Evolutionary conservation across 2,888 invertebrate genomes (phyloP), one percentile per base, ranked within the genome.

Genomic region (Rhagonycha fulva): DNA sequence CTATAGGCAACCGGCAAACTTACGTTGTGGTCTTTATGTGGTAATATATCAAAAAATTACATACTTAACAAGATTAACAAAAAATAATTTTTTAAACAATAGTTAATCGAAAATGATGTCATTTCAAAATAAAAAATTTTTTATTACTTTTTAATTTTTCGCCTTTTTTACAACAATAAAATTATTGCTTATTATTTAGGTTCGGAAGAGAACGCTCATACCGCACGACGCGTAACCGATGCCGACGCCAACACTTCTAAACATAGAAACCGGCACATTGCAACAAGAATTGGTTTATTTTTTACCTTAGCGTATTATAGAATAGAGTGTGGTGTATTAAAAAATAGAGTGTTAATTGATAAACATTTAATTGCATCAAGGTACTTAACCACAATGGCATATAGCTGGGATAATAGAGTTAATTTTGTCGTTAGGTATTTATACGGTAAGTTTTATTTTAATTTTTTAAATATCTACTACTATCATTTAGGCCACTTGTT

Each of bases 391-490:
- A 61, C n/a, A 75, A 95, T 95, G 95, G 94, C 94, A 76, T 94
- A 94, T 89, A 91, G 92, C 85, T 95, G 95, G 95, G 94, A 95
- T 86, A 95, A 93, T 88, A 91, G 95, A 86, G 95, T 95, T 80
- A 92, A 91, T 85, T 95, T 95, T 88, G 93, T 95, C 85, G 94
- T 95, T 82, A 92, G 92, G 87, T 94, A 93, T 88, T 91, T 95
- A 84, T 95, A 95, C 86, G 95, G 95, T 95, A 89, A 92, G 93
- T 90, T 84, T 63, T 71, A 28, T 30, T 14, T 60, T 68, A 75
- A 30, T 47, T 62, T 62, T 32, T 60, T 70, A 32, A 32, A 12
- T 60, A n/a, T n/a, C n/a, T n/a, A 30, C 19, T 19, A 19, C 19
- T 14, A 1, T 66, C 66, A 30, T 68, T 72, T 61, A 14, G 70